Evolutionary conservation across 2,888 invertebrate genomes (phyloP).

Genomic region (Ennomos erosarius): DNA sequence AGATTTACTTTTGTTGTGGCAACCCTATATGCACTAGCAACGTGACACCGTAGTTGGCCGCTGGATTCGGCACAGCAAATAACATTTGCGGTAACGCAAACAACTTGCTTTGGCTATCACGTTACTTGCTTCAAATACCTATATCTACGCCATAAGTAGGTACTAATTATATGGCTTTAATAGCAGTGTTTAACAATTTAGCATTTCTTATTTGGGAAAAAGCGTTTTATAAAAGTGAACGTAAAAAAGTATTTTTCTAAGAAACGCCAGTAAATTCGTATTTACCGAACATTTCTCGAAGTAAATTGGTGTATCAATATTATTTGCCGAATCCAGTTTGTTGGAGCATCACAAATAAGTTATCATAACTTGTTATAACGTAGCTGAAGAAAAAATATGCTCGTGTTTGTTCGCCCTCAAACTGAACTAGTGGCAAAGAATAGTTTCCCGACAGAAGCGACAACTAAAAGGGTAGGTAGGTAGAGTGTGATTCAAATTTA

Average conservation of each 20-base stretch:
- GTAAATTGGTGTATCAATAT: conserved; percentile 61
- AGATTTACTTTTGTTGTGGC: not conserved
- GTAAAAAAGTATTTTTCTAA: conserved; percentile 15
- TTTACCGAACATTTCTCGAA: conserved; percentile 50
- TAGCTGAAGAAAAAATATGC: conserved; percentile 62
- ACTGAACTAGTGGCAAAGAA: conserved; percentile 48
- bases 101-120: conserved; percentile 74
- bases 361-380: conserved; percentile 70
- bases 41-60: conserved; percentile 79
- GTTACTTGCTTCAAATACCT: conserved; percentile 56
- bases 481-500: too few relatives aligned
- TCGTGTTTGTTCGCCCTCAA: conserved; percentile 63
- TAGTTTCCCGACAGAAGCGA: conserved; percentile 27
- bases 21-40: conserved; percentile 48
- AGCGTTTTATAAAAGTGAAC: not conserved
- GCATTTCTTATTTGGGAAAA: too few relatives aligned
- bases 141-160: not conserved
- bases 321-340: conserved; percentile 63
- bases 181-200: too few relatives aligned
- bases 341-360: conserved; percentile 68
- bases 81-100: conserved; percentile 78
- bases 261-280: conserved; percentile 26
- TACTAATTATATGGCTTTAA: too few relatives aligned
- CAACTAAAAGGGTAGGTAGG: not conserved
- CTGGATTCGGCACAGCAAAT: conserved; percentile 77